A percentile compares a stretch with the other conserved stretches of the same genome.
Evolutionary conservation across 2,888 invertebrate genomes (phyloP).

Genomic region (Eubasilissa splendida): DNA sequence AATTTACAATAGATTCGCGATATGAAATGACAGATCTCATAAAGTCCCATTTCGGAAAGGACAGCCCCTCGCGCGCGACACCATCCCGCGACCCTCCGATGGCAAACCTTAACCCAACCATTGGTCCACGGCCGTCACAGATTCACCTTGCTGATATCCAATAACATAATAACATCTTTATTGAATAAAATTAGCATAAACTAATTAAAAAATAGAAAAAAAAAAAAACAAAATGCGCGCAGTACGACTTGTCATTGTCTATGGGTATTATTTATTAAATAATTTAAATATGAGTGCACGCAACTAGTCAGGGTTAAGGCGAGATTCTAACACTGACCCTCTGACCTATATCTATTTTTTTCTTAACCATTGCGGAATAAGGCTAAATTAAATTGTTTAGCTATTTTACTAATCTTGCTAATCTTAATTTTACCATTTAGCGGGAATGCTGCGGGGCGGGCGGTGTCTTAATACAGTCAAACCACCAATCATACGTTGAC

Average conservation of each 20-base stretch:
- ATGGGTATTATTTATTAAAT: not conserved
- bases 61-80: no score
- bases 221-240: not conserved
- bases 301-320: conserved; percentile 15
- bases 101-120: not conserved
- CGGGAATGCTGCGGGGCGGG: no score
- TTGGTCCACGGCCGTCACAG: not conserved
- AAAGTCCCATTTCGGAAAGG: no score
- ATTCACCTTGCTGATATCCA: not conserved
- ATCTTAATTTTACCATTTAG: no score
- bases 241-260: conserved; percentile 7
- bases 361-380: no score
- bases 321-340: conserved; percentile 9
- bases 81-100: no score
- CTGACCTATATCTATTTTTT: conserved; percentile 16
- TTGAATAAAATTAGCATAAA: conserved; percentile 7
- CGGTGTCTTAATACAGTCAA: no score
- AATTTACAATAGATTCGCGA: no score
- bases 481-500: no score
- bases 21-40: no score
- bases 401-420: no score
- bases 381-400: no score
- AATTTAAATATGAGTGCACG: conserved; percentile 6
- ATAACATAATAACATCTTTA: conserved; percentile 15
- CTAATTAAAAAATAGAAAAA: not conserved